These are phyloP conservation scores for Bubalus kerabau DNA, from an alignment of 2,113 vertebrate genomes.

Conservation along the genomic window DNA sequence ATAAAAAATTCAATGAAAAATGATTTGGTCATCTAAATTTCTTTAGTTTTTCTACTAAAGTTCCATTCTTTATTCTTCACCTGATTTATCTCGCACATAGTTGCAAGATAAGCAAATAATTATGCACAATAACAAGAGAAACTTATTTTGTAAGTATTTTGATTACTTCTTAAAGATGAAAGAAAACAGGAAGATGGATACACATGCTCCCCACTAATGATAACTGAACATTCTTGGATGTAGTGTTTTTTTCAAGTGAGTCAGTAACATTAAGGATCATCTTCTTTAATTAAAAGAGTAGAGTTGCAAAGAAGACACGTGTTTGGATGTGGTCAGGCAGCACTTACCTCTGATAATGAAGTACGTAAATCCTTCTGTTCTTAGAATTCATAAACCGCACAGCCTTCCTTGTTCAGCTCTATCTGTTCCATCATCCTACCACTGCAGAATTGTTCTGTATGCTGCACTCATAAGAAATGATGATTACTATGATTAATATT, in stretches of 20 bases:
- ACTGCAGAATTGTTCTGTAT: conserved; percentile 41
- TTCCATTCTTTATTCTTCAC: conserved; percentile 6
- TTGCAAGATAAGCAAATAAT: neutral
- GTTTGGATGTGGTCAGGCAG: neutral
- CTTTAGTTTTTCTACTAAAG: neutral
- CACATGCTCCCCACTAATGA: neutral
- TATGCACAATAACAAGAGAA: neutral
- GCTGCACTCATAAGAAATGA: conserved; percentile 34
- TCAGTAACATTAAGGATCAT: neutral
- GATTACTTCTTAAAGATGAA: conserved; percentile 13
- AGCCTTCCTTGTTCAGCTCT: conserved; percentile 16
- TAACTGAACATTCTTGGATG: neutral
- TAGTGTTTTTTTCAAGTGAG: neutral
- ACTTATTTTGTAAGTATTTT: neutral
- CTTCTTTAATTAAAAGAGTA: conserved; percentile 40
- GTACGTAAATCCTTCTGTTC: conserved; percentile 19
- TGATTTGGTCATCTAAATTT: neutral
- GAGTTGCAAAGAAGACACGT: neutral
- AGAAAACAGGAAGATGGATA: neutral
- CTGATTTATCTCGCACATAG: neutral
- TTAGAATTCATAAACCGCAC: neutral
- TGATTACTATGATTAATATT: conserved; percentile 69
- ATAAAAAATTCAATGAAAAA: neutral
- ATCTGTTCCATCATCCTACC: conserved; percentile 60
- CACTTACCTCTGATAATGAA: conserved; percentile 17